A percentile compares a stretch with the other conserved stretches of the same genome.
Conservation (phyloP, 2,888 invertebrate genomes). For the Dione juno region DNA sequence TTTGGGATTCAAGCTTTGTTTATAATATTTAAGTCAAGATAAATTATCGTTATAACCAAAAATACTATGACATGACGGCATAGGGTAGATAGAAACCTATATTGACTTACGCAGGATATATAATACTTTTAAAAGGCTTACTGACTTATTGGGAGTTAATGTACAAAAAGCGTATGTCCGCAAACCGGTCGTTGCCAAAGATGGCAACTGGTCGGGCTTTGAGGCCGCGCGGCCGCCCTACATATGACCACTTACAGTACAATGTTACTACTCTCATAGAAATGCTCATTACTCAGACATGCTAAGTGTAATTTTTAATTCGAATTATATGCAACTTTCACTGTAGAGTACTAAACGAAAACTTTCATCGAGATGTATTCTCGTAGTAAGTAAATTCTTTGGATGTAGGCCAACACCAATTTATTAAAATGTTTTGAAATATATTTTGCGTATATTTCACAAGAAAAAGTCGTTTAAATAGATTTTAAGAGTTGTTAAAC, state of each 20-base stretch:
- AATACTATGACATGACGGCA: background rate
- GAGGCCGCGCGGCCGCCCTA: constrained; percentile 69
- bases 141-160: constrained; percentile 56
- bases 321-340: constrained; percentile 42
- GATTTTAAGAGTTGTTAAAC: background rate
- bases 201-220: constrained; percentile 76
- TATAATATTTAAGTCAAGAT: background rate
- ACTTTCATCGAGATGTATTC: constrained; percentile 41
- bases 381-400: constrained; percentile 33
- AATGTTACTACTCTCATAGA: constrained; percentile 48
- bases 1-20: background rate
- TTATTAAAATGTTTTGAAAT: constrained; percentile 20
- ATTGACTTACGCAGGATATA: constrained; percentile 56
- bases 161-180: constrained; percentile 61
- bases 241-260: constrained; percentile 58
- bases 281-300: constrained; percentile 45
- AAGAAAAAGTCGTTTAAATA: background rate
- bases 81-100: constrained; percentile 56
- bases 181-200: constrained; percentile 79
- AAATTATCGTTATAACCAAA: background rate
- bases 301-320: constrained; percentile 36
- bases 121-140: constrained; percentile 25
- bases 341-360: constrained; percentile 30
- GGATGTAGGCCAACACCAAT: constrained; percentile 40
- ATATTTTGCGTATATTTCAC: constrained; percentile 4